Percentiles rank a stretch among this genome's conserved stretches.
phyloP scores from a whole-genome alignment of 2,797 vertebrate genomes.

The Melanotaenia pygmaea region DNA sequence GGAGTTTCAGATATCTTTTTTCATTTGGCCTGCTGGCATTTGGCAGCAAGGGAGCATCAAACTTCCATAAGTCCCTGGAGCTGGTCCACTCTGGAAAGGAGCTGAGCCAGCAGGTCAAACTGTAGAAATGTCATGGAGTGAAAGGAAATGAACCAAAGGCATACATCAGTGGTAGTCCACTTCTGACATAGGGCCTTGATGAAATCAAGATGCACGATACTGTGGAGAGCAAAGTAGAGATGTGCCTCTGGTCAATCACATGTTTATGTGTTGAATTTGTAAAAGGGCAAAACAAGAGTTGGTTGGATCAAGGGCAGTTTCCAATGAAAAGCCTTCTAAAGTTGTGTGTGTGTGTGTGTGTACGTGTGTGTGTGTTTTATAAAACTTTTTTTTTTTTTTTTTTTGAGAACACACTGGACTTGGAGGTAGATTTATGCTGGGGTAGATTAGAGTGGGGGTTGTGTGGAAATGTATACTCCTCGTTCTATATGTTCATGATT shows the following conservation, averaged over 20 bases:
- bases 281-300: not conserved
- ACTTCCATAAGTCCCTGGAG: conserved; percentile 75
- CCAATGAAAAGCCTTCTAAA: too few relatives aligned
- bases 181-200: conserved; percentile 33
- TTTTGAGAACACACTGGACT: not conserved
- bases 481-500: not conserved
- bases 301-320: not conserved
- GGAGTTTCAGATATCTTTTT: conserved; percentile 76
- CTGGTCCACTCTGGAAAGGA: conserved; percentile 70
- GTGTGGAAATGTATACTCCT: not conserved
- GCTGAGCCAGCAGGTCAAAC: conserved; percentile 76
- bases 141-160: conserved; percentile 57
- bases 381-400: not conserved
- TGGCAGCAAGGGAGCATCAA: conserved; percentile 78
- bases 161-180: conserved; percentile 41
- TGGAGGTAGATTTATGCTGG: not conserved
- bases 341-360: not conserved
- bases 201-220: conserved; percentile 30
- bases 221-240: conserved; percentile 17
- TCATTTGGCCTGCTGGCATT: conserved; percentile 76
- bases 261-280: conserved; percentile 3
- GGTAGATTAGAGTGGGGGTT: not conserved
- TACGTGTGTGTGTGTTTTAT: too few relatives aligned
- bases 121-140: conserved; percentile 61
- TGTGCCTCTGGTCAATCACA: conserved; percentile 14